Evolutionary conservation across 2,797 vertebrate genomes (phyloP).

Genomic region (Enteromius radiatus): DNA sequence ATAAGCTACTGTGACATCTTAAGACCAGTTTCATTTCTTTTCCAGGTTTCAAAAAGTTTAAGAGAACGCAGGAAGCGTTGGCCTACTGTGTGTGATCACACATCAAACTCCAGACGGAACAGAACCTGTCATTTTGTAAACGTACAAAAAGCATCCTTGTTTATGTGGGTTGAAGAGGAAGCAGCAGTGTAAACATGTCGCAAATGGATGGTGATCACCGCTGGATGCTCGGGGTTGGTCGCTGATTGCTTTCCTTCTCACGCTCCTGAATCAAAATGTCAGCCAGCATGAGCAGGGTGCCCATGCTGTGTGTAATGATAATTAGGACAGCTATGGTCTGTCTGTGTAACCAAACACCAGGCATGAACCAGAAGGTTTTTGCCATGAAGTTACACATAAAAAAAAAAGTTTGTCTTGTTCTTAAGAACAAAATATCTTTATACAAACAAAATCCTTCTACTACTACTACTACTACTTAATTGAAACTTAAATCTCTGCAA

Average conservation of each 20-base stretch:
- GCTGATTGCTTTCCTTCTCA: constrained; percentile 63
- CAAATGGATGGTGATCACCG: constrained; percentile 59
- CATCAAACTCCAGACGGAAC: constrained; percentile 35
- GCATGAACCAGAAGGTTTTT: constrained; percentile 3
- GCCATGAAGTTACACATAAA: background rate
- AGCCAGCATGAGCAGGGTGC: constrained; percentile 55
- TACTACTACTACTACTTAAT: background rate
- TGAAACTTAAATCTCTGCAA: background rate
- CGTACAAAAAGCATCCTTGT: constrained; percentile 30
- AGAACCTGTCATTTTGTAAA: constrained; percentile 43
- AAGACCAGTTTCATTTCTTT: constrained; percentile 34
- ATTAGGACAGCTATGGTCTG: constrained; percentile 56
- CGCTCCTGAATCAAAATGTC: constrained; percentile 62
- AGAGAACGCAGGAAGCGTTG: constrained; percentile 11
- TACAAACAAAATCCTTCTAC: background rate
- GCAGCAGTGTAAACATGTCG: constrained; percentile 56
- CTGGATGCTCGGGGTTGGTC: constrained; percentile 60
- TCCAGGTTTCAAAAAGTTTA: constrained; percentile 40
- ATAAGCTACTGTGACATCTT: constrained; percentile 4
- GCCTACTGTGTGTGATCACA: constrained; percentile 25
- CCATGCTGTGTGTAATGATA: constrained; percentile 59
- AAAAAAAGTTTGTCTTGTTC: background rate
- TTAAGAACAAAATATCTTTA: background rate
- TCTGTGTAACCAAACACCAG: constrained; percentile 36
- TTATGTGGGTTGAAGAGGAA: constrained; percentile 41